Base-by-base conservation (phyloP, 30 jellyfish, hydroid and myxozoan genomes). In the Aurelia aurita complex sp. Pacific region DNA sequence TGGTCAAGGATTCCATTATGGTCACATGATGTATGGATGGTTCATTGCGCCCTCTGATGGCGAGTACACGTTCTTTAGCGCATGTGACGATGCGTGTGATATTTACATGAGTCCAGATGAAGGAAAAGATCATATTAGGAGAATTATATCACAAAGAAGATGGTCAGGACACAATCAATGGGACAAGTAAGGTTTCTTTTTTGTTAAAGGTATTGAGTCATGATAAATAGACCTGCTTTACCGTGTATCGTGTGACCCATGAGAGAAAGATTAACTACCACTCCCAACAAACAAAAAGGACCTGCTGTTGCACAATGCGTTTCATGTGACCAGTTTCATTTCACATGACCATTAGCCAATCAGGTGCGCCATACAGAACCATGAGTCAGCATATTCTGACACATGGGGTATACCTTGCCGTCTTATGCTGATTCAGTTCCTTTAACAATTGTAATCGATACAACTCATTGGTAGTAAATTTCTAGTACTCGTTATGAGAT, bases 21-120 rank as follows among this genome's bases (percentile, higher is more conserved):
- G 99, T 16, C 99, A 94, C 79, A 89, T 94, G 99, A 78, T 94
- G 94, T 94, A 88, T 76, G 99, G 97, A 15, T 94, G 99, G 99
- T 87, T 94, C 65, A 77, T 89, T 42, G 93, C 97, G 13, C 99
- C 99, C 6, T 40, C 94, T 74, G 99, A 94, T 85, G 99, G 99
- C 2, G 99, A 94, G 46, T 94, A 84, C 77, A 89, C 94, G 18
- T 94, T 94, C 67, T 92, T 85, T 86, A 94, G 97, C 75, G 96
- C 99, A 18, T 94, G 99, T 75, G 99, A 94, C 63, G 99, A 94
- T 89, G 88, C 96, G 8, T 94, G 99, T 57, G 99, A 94, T 86
- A 80, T 94, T 34, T 94, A 88, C 89, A 94, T 94, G 99, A 88
- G 97, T 68, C 97, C 99, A 1, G 99, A 94, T 64, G 99, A 94